Evolutionary conservation across 1,140 invertebrate species (phyloP), one percentile per base, ranked within the genome.

Genomic region (Trypoxylus dichotomus): DNA sequence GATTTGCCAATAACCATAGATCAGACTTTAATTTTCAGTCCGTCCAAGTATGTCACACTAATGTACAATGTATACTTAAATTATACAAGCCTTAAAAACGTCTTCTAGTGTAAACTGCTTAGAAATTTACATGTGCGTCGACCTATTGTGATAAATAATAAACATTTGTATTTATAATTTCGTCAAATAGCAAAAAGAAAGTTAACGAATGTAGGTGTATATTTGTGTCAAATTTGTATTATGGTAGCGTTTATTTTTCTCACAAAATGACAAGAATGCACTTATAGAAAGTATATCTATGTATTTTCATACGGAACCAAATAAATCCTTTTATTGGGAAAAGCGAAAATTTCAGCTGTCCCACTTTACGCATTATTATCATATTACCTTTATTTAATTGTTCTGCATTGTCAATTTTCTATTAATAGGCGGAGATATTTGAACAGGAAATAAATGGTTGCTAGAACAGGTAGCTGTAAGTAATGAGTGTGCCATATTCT

Each of bases 401-500:
- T 24, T 24, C 60, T 24, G 21, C 60, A 68, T 27, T 24, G 10
- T 68, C 7, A 29, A 29, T 68, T 68, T 68, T 68, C 60, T 24
- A 68, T 68, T 68, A 25, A 3, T 24, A 68, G 60, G 7, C 21
- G 60, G 24, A 68, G 24, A 21, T 29, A 13, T 68, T 15, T 15
- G 24, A 68, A 68, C 60, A 25, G 60, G 60, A 68, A 68, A 68
- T 68, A 13, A 68, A 25, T 68, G 2, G 47, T 54, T 54, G 7
- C 47, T 54, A 54, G 47, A 54, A 54, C 19, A 54, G 47, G 47
- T 25, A 11, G 15, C 21, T 15, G 24, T 27, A 15, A 8, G 19
- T 68, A 68, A 68, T 68, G 25, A 24, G 11, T 29, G 60, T 54
- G 60, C 60, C 24, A 68, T 68, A 68, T 68, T 68, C 60, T 27